phyloP scores from a whole-genome alignment of 2,797 vertebrate genomes.

The Mormyrus hasselquistii region DNA sequence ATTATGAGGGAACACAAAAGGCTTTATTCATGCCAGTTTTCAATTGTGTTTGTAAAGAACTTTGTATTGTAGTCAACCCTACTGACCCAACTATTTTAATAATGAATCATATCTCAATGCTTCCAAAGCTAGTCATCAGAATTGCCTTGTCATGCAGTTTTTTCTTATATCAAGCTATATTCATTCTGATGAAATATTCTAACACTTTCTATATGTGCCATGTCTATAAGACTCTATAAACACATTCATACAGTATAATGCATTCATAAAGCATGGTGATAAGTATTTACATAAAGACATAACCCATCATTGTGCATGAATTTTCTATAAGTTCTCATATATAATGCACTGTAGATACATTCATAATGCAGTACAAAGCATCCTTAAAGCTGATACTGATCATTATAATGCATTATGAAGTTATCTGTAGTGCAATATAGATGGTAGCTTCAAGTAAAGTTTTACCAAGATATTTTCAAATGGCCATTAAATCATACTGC shows the following conservation, averaged over 20 bases:
- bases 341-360: neutral
- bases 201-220: neutral
- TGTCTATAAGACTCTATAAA: neutral
- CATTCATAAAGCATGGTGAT: neutral
- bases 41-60: neutral
- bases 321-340: neutral
- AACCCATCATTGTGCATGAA: neutral
- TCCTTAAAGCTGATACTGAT: neutral
- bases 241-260: neutral
- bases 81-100: neutral
- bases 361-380: neutral
- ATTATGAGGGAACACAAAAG: neutral
- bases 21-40: neutral
- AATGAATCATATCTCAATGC: neutral
- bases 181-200: neutral
- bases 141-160: neutral
- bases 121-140: neutral
- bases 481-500: neutral
- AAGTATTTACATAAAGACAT: neutral
- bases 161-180: neutral
- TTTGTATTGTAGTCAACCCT: neutral
- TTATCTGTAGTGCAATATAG: neutral
- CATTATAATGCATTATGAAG: neutral
- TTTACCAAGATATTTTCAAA: neutral
- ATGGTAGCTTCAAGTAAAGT: neutral